Evolutionary conservation across 2,797 vertebrate genomes (phyloP), one percentile per base, ranked within the genome.

Genomic region (Myotis pilosus): DNA sequence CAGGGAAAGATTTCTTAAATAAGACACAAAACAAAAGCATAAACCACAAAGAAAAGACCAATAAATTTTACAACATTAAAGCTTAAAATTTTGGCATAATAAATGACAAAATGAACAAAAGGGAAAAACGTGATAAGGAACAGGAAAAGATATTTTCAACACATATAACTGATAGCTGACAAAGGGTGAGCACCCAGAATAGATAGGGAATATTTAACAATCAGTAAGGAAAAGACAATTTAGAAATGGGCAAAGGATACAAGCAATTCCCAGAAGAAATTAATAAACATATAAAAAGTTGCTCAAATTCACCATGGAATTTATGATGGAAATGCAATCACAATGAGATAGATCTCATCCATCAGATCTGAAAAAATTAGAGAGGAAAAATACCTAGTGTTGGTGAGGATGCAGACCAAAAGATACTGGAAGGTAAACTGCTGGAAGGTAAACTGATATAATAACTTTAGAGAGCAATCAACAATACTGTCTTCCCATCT

Each of bases 11-110:
- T 16, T 86, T 90, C 69, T 79, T 87, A 94, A 96, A 23, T 88
- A 94, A 90, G 64, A 93, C n/a, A 86, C 19, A 57, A 82, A 49
- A 89, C 19, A 57, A 82, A 89, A 81, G 22, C 36, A 87, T 33
- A 95, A 89, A 81, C 53, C 15, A 96, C 76, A 91, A 78, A 87
- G 75, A 93, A 75, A 95, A 90, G 30, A 86, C 16, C 55, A 11
- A 23, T 28, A 91, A 82, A 74, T 53, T 49, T 90, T 53, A 90
- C 81, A 33, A 89, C 38, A 80, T 22, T 68, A 92, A 90, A 83
- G 36, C 20, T 89, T 89, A 38, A 92, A 72, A 80, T 30, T 66
- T 75, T 36, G 33, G 74, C 33, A 72, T 68, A 66, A 55, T n/a
- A 76, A 80, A 81, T 53, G 25, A 60, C 17, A 86, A 72, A 66